These are phyloP conservation scores for Rutpela maculata DNA, from an alignment of 2,888 invertebrate species.

Conservation along the genomic window DNA sequence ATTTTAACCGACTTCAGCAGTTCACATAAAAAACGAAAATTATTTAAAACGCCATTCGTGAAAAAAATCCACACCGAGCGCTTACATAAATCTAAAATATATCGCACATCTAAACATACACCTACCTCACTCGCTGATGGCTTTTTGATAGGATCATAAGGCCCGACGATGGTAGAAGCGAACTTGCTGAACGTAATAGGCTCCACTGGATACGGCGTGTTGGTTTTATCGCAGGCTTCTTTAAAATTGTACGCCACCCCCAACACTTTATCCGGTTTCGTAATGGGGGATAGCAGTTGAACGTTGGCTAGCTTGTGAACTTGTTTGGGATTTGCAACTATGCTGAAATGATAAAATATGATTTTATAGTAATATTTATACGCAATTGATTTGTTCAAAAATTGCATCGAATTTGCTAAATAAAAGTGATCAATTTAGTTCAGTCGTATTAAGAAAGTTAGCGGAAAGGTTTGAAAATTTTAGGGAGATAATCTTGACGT, in stretches of 20 bases:
- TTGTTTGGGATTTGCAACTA: slow-evolving; percentile 74
- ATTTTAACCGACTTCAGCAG: no score
- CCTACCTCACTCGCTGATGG: slow-evolving; percentile 79
- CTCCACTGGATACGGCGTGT: slow-evolving; percentile 80
- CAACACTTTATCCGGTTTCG: slow-evolving; percentile 86
- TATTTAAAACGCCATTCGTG: no score
- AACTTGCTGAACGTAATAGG: slow-evolving; percentile 92
- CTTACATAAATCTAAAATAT: neutral
- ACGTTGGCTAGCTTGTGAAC: slow-evolving; percentile 75
- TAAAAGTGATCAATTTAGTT: no score
- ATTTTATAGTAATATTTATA: neutral
- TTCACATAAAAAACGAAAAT: no score
- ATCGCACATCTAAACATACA: slow-evolving; percentile 36
- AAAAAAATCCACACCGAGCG: no score
- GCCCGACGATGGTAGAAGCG: slow-evolving; percentile 84
- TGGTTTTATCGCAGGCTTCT: slow-evolving; percentile 89
- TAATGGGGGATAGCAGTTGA: slow-evolving; percentile 82
- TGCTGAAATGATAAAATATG: slow-evolving; percentile 65
- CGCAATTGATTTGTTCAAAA: no score
- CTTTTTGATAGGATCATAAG: slow-evolving; percentile 79
- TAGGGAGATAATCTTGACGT: no score
- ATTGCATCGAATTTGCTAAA: no score
- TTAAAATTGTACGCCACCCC: slow-evolving; percentile 90
- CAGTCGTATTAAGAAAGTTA: no score
- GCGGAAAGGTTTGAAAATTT: no score